Percentiles rank a stretch among this genome's conserved stretches.
These are phyloP conservation scores for Xanthorhoe spadicearia DNA, from an alignment of 2,888 invertebrate genomes.

Conservation along the genomic window DNA sequence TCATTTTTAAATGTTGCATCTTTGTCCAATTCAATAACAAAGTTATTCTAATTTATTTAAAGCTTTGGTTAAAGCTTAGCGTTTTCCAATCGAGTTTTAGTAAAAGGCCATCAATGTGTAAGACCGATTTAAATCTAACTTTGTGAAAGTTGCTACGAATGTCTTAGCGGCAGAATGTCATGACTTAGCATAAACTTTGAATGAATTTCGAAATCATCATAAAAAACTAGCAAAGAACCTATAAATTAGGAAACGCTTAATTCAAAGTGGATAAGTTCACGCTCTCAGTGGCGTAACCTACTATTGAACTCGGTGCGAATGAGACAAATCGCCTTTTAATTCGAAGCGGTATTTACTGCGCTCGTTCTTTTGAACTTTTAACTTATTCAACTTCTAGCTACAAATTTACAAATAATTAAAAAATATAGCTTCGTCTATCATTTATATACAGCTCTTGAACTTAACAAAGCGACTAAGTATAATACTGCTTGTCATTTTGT, in stretches of 20 bases:
- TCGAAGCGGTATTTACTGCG: conserved; percentile 17
- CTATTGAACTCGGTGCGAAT: conserved; percentile 23
- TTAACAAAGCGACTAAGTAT: not conserved
- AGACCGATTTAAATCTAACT: not conserved
- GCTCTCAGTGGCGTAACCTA: conserved; percentile 10
- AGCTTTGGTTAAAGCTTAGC: too few species aligned
- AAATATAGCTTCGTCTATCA: too few species aligned
- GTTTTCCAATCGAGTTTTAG: too few species aligned
- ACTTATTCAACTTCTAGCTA: conserved; percentile 42
- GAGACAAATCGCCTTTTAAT: conserved; percentile 31
- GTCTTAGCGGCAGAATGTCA: not conserved
- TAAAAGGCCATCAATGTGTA: too few species aligned
- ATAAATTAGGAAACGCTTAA: not conserved
- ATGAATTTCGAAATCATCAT: too few species aligned
- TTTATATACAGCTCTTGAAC: not conserved
- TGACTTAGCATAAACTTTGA: too few species aligned
- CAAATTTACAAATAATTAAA: too few species aligned
- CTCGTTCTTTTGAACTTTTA: conserved; percentile 29
- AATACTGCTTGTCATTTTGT: not conserved
- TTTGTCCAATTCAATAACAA: too few species aligned
- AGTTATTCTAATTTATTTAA: too few species aligned
- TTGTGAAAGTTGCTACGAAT: not conserved
- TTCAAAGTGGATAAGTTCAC: not conserved
- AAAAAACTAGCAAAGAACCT: not conserved
- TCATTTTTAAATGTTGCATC: too few species aligned